These are phyloP conservation scores for Eira barbara DNA, from an alignment of 2,113 vertebrate genomes.

Conservation along the genomic window DNA sequence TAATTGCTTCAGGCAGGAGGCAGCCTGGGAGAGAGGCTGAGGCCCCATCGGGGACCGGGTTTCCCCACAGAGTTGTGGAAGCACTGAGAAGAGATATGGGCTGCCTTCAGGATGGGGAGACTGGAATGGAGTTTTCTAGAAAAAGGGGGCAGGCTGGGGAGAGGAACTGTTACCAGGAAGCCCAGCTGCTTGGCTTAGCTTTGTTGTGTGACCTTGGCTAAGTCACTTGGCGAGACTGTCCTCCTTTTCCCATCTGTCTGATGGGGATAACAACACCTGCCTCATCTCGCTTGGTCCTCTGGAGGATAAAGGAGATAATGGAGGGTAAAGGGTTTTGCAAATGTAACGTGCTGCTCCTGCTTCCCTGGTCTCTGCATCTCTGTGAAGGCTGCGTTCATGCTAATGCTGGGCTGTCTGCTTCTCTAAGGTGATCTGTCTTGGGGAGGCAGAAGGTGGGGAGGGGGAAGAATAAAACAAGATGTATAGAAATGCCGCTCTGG, in stretches of 20 bases:
- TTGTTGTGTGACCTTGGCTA: not conserved
- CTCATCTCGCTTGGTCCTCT: not conserved
- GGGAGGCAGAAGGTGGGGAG: not conserved
- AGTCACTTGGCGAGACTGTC: not conserved
- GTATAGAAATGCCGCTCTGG: not conserved
- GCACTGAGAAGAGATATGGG: not conserved
- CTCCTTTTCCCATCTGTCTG: not conserved
- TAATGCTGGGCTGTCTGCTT: not conserved
- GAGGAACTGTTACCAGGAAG: not conserved
- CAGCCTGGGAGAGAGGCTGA: slow-evolving; percentile 17
- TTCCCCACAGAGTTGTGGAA: not conserved
- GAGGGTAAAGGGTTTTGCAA: not conserved
- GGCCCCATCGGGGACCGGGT: not conserved
- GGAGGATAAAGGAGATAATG: not conserved
- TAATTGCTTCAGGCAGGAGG: slow-evolving; percentile 69
- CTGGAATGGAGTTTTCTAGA: not conserved
- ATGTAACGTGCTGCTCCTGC: not conserved
- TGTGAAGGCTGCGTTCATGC: accelerated
- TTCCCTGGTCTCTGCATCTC: not conserved
- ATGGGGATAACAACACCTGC: not conserved
- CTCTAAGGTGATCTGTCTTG: not conserved
- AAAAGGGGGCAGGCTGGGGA: not conserved
- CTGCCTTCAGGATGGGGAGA: not conserved
- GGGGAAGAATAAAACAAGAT: not conserved
- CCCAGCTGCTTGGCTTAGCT: not conserved